Percentiles rank a stretch among this genome's conserved stretches.
phyloP scores from a whole-genome alignment of 2,113 vertebrate species.

The Sorex araneus region DNA sequence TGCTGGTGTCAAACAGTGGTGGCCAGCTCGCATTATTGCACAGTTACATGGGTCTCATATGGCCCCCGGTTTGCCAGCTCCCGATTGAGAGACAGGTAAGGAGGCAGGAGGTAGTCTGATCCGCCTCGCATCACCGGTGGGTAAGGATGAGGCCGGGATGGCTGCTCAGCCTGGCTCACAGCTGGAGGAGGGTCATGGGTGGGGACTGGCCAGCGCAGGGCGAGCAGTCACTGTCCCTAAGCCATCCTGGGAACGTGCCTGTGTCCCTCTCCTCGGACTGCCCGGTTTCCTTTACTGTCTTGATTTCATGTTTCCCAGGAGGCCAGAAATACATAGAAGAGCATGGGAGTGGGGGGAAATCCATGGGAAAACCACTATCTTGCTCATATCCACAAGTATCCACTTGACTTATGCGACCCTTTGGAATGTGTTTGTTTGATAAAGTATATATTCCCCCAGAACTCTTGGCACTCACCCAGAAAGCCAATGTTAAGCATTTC shows the following conservation, averaged over 20 bases:
- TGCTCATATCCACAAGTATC: conserved; percentile 85
- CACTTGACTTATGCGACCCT: conserved; percentile 82
- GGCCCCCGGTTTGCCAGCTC: conserved; percentile 53
- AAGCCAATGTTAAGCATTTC: conserved; percentile 75
- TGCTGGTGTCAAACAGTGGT: too few species aligned
- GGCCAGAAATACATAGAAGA: conserved; percentile 63
- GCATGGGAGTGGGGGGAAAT: conserved; percentile 75
- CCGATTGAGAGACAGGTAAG: conserved; percentile 39
- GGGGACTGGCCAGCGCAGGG: too few species aligned
- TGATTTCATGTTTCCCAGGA: conserved; percentile 79
- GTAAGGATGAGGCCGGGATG: neutral
- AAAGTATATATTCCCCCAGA: conserved; percentile 80
- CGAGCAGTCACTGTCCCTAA: neutral
- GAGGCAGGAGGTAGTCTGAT: conserved; percentile 16
- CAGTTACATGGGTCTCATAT: conserved; percentile 70
- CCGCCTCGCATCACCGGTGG: neutral
- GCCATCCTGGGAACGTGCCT: neutral
- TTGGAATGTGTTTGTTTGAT: conserved; percentile 80
- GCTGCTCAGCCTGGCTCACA: neutral
- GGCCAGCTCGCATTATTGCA: neutral
- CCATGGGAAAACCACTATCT: conserved; percentile 84
- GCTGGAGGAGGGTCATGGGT: neutral
- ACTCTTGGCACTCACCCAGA: conserved; percentile 76
- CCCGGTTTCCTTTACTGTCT: conserved; percentile 49
- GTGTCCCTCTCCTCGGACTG: neutral